These are phyloP conservation scores for Zaprionus capensis DNA, from an alignment of 1,140 invertebrate genomes.

Conservation along the genomic window DNA sequence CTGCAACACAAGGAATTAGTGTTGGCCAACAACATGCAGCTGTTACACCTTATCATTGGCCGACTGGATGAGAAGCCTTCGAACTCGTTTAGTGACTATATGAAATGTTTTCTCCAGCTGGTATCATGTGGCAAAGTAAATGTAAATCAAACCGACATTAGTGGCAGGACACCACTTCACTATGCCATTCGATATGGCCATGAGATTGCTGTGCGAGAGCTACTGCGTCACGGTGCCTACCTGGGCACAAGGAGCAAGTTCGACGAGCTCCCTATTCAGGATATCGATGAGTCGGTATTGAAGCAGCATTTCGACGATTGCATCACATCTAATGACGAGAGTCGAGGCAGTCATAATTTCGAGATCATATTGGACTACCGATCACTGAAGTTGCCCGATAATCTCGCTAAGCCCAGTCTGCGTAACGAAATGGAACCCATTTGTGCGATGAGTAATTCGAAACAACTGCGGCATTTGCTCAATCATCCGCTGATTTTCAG, in stretches of 20 bases:
- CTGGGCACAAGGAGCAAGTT: conserved; percentile 88
- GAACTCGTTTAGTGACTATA: conserved; percentile 72
- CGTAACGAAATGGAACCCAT: conserved; percentile 49
- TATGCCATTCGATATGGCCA: conserved; percentile 90
- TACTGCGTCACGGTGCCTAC: conserved; percentile 89
- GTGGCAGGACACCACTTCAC: conserved; percentile 91
- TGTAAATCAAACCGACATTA: conserved; percentile 88
- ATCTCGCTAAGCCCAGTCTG: background rate
- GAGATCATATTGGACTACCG: conserved; percentile 89
- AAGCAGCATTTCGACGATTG: conserved; percentile 89
- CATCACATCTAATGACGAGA: conserved; percentile 86
- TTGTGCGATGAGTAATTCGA: conserved; percentile 88
- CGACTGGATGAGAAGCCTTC: conserved; percentile 81
- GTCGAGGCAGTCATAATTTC: conserved; percentile 87
- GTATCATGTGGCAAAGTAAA: conserved; percentile 85
- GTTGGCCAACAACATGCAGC: conserved; percentile 84
- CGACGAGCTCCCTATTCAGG: conserved; percentile 87
- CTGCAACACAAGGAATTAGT: conserved; percentile 84
- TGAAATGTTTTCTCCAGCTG: conserved; percentile 85
- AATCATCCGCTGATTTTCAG: conserved; percentile 91
- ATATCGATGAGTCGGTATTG: conserved; percentile 87
- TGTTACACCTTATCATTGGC: conserved; percentile 86
- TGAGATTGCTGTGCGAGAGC: conserved; percentile 86
- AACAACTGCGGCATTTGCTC: conserved; percentile 87
- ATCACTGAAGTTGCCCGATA: conserved; percentile 85